Evolutionary conservation across 2,797 vertebrate genomes (phyloP), one percentile per base, ranked within the genome.

Genomic region (Myotis pilosus): DNA sequence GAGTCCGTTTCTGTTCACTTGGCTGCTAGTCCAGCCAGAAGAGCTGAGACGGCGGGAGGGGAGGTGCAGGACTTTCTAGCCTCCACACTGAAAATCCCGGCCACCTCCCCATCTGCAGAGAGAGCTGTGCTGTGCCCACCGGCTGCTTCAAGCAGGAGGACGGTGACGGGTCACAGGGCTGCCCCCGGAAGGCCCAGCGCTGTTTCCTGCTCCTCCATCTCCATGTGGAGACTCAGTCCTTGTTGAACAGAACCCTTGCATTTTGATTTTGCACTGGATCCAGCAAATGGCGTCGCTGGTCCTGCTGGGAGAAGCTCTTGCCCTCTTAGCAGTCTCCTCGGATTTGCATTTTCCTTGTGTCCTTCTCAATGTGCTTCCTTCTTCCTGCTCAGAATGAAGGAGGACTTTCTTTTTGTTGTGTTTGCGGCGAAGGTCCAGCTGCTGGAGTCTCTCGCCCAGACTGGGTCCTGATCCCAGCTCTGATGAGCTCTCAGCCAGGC

Each of bases 231-330:
- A 81, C 81, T 38, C 66, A 9, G 1, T n/a, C 4, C 0, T 64
- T 57, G 69, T 84, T 51, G 2, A 30, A 68, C 22, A 36, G 33
- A n/a, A 30, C 2, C 41, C 33, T 68, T 33, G 5, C 22, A 19
- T 30, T 69, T 25, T 25, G 6, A n/a, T 25, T 81, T 20, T 55
- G 19, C 17, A 15, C 5, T 0, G 36, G 9, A 11, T 15, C 20
- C 8, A 12, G 33, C 62, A 36, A 25, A 22, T 33, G 17, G 16
- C 0, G 10, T 9, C 2, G 7, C 36, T 15, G 0, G 7, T 38
- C 30, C 15, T n/a, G 25, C 62, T 38, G 23, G 25, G 36, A 47
- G 55, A 90, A 25, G 44, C 6, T 76, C 20, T 22, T 7, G 44
- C 57, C 30, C 6, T 36, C 85, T 60, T 3, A 3, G 3, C 25